Conservation (phyloP, 2,113 vertebrate genomes). For the Ophiodon elongatus region DNA sequence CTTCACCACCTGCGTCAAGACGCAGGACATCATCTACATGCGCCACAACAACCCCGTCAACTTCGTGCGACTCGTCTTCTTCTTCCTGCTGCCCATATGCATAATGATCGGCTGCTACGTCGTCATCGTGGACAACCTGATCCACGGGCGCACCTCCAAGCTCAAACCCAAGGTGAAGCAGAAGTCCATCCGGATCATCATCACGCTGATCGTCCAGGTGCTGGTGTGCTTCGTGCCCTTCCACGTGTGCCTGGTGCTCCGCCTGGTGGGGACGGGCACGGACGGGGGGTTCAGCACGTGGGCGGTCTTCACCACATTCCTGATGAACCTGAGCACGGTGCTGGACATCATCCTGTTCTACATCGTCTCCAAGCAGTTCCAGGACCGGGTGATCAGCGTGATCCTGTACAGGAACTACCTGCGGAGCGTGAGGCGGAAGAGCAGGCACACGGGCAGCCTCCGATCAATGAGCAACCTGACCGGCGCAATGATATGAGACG, state of each 20-base stretch:
- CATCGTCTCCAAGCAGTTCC: conserved; percentile 98
- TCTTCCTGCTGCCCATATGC: conserved; percentile 91
- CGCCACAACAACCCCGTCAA: conserved; percentile 87
- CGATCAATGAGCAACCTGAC: conserved; percentile 93
- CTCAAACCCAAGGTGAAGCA: conserved; percentile 96
- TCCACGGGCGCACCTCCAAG: conserved; percentile 91
- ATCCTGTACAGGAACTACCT: conserved; percentile 96
- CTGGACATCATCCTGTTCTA: conserved; percentile 97
- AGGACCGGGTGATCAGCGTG: conserved; percentile 95
- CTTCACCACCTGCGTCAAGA: conserved; percentile 92
- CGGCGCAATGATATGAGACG: conserved; percentile 90
- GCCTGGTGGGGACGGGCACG: conserved; percentile 80
- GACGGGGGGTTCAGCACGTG: conserved; percentile 83
- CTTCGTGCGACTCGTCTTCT: conserved; percentile 89
- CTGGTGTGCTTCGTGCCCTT: conserved; percentile 95
- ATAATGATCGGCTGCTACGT: conserved; percentile 95
- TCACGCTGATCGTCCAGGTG: conserved; percentile 92
- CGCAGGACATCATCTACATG: conserved; percentile 91
- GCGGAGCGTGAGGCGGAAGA: conserved; percentile 93
- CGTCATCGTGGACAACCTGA: conserved; percentile 91
- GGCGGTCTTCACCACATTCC: conserved; percentile 92
- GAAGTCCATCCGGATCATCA: conserved; percentile 95
- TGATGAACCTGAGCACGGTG: conserved; percentile 96
- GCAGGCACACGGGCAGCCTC: conserved; percentile 88
- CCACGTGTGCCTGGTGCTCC: conserved; percentile 89